Evolutionary conservation across 1,140 invertebrate species (phyloP).

Genomic region (Sarcophaga peregrina): DNA sequence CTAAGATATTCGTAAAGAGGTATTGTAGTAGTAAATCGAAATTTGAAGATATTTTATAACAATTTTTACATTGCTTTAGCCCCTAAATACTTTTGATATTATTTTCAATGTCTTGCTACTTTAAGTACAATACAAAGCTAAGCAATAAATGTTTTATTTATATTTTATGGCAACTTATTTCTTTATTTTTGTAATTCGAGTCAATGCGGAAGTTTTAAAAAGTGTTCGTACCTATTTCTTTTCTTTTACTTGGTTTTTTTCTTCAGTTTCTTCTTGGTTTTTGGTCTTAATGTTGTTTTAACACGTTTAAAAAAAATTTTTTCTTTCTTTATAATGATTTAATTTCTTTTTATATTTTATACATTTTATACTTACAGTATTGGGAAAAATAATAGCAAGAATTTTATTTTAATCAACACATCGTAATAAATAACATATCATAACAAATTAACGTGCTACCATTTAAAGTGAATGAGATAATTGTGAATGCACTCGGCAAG

Average conservation of each 20-base stretch:
- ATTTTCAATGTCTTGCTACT: background rate
- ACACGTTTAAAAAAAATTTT: conserved; percentile 2
- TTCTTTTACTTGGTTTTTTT: background rate
- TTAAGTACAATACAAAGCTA: background rate
- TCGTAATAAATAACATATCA: no score
- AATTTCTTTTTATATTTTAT: background rate
- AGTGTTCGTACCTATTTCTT: conserved; percentile 3
- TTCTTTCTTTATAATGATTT: conserved; percentile 3
- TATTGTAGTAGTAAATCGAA: no score
- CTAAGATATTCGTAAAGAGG: no score
- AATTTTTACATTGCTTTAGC: conserved; percentile 8
- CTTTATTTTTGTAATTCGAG: conserved; percentile 6
- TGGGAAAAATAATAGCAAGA: no score
- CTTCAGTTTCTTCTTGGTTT: background rate
- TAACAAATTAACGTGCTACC: background rate
- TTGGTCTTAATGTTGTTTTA: background rate
- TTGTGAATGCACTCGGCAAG: no score
- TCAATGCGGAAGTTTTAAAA: conserved; percentile 32
- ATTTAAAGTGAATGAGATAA: background rate
- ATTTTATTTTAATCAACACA: no score
- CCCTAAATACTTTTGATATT: background rate
- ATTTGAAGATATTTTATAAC: no score
- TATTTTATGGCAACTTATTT: background rate
- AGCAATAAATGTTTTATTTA: background rate
- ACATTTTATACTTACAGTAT: background rate